phyloP scores from a whole-genome alignment of 2,797 vertebrate genomes.

The Rhynchotus rufescens region DNA sequence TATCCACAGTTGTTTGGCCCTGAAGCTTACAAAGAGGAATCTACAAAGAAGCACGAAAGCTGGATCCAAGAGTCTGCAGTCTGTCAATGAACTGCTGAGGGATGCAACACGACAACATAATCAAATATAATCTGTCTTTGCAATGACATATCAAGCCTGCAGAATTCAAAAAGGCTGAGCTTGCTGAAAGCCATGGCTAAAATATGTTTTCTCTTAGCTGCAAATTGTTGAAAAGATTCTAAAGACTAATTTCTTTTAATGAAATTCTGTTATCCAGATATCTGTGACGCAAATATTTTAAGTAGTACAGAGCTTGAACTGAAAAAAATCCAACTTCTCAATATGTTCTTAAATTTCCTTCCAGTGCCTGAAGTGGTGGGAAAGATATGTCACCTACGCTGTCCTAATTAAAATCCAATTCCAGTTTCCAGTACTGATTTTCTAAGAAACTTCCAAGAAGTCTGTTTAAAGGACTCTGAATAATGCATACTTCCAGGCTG shows the following conservation, averaged over 20 bases:
- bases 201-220: constrained; percentile 73
- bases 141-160: constrained; percentile 61
- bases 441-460: neutral
- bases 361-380: neutral
- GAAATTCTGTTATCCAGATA: constrained; percentile 27
- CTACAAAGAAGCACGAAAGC: constrained; percentile 39
- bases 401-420: constrained; percentile 25
- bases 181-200: constrained; percentile 56
- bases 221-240: constrained; percentile 31
- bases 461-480: neutral
- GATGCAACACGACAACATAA: constrained; percentile 68
- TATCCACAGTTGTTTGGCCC: constrained; percentile 37
- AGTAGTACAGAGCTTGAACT: constrained; percentile 25
- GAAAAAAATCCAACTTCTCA: neutral
- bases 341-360: constrained; percentile 13
- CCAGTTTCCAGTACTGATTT: neutral
- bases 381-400: constrained; percentile 16
- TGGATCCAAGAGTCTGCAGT: constrained; percentile 66
- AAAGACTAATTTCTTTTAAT: constrained; percentile 49
- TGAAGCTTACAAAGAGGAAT: constrained; percentile 39
- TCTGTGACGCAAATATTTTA: constrained; percentile 31
- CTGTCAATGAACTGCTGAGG: constrained; percentile 65
- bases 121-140: constrained; percentile 66
- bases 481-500: neutral
- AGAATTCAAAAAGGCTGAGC: constrained; percentile 48